Conservation (phyloP, 2,888 invertebrate species). For the Tetragonisca angustula region DNA sequence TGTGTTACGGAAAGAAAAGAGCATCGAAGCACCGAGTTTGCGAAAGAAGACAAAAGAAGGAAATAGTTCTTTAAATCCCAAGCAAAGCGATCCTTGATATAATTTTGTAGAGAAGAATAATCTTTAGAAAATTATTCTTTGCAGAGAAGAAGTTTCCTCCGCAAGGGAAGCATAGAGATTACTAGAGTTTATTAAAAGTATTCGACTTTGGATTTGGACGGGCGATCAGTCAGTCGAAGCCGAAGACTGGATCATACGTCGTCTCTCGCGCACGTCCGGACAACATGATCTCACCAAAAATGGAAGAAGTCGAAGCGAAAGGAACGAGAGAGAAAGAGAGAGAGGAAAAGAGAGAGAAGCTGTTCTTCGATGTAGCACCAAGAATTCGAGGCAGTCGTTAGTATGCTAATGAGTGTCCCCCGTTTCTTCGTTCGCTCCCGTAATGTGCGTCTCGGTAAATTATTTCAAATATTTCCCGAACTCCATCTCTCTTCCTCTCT, state of each 20-base stretch:
- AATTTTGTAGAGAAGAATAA: too few relatives aligned
- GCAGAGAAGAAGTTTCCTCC: too few relatives aligned
- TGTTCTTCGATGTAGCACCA: conserved; percentile 74
- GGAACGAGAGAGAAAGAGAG: conserved; percentile 20
- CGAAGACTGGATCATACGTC: conserved; percentile 55
- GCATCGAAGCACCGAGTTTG: too few relatives aligned
- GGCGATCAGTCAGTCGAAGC: conserved; percentile 33
- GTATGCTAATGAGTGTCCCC: conserved; percentile 82
- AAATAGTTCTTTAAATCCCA: too few relatives aligned
- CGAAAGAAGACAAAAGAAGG: too few relatives aligned
- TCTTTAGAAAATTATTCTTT: too few relatives aligned
- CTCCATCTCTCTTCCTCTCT: background rate
- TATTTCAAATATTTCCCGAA: conserved; percentile 78
- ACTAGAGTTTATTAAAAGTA: background rate
- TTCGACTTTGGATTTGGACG: background rate
- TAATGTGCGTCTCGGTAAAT: conserved; percentile 73
- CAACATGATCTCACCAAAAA: conserved; percentile 62
- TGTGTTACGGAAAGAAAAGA: too few relatives aligned
- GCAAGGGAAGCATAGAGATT: background rate
- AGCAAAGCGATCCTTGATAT: too few relatives aligned
- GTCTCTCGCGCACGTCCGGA: conserved; percentile 47
- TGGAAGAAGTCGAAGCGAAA: conserved; percentile 60
- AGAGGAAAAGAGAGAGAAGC: conserved; percentile 30
- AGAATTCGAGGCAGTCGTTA: conserved; percentile 81
- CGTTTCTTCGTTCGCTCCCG: conserved; percentile 60